Conservation (phyloP, 2,888 invertebrate genomes). For the Chirona hameri region DNA sequence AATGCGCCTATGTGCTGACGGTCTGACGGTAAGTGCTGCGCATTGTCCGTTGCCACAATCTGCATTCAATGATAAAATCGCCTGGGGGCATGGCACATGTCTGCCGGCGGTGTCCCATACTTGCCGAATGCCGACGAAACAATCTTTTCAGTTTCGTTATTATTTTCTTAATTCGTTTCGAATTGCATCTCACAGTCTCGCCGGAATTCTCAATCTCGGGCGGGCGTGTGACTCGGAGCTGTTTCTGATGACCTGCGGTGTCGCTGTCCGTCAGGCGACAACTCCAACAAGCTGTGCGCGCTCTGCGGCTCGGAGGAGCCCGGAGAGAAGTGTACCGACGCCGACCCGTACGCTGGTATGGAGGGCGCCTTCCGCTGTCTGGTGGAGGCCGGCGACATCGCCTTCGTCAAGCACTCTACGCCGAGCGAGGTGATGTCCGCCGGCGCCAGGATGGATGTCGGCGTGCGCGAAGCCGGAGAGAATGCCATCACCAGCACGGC, state of each 20-base stretch:
- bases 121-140: too few species aligned
- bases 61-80: too few species aligned
- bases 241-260: background rate
- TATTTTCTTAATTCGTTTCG: too few species aligned
- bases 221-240: too few species aligned
- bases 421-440: conserved; percentile 61
- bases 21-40: too few species aligned
- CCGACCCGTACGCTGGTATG: conserved; percentile 79
- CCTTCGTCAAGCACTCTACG: conserved; percentile 82
- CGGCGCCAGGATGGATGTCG: conserved; percentile 32
- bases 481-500: conserved; percentile 32
- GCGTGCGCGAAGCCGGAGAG: conserved; percentile 35
- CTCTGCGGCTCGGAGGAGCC: conserved; percentile 69
- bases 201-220: too few species aligned
- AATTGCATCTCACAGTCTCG: too few species aligned
- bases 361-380: conserved; percentile 88
- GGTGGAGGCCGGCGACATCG: conserved; percentile 78
- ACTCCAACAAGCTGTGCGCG: conserved; percentile 68
- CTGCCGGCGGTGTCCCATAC: too few species aligned
- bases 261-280: conserved; percentile 58
- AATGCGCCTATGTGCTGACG: too few species aligned
- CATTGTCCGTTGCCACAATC: too few species aligned
- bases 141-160: too few species aligned
- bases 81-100: too few species aligned
- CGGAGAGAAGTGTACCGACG: conserved; percentile 72